Conservation (phyloP, 2,113 vertebrate species). For the Eolophus roseicapilla region DNA sequence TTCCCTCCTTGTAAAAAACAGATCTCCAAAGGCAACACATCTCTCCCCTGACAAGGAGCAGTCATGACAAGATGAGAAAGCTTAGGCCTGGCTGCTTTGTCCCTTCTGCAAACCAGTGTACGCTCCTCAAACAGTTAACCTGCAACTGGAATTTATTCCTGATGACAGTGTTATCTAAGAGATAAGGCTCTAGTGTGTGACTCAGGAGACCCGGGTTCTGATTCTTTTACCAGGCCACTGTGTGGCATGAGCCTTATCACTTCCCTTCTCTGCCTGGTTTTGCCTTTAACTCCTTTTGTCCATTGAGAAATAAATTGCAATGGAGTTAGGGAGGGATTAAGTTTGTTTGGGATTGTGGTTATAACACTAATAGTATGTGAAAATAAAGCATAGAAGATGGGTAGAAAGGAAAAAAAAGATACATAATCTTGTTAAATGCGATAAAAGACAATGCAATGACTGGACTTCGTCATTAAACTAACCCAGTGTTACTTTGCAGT, state of each 20-base stretch:
- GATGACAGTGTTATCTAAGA: not conserved
- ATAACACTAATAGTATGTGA: fast-evolving
- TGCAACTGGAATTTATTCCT: not conserved
- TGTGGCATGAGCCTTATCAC: not conserved
- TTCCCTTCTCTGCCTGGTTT: not conserved
- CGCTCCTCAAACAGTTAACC: not conserved
- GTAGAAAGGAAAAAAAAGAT: not conserved
- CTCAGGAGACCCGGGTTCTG: not conserved
- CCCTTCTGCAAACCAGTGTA: not conserved
- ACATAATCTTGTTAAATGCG: not conserved
- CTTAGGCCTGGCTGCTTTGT: not conserved
- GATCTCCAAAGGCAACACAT: not conserved
- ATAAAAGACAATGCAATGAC: not conserved
- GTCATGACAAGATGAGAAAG: not conserved
- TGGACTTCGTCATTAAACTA: not conserved
- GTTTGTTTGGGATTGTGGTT: not conserved
- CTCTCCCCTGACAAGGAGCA: not conserved
- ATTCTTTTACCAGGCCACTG: not conserved
- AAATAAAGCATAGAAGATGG: not conserved
- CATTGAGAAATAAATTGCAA: not conserved
- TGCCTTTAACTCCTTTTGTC: not conserved
- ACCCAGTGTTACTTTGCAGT: not conserved
- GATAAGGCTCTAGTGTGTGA: not conserved
- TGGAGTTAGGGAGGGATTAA: no score
- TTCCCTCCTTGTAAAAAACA: not conserved